Evolutionary conservation across 2,797 vertebrate genomes (phyloP).

Genomic region (Enteromius trimaculatus): DNA sequence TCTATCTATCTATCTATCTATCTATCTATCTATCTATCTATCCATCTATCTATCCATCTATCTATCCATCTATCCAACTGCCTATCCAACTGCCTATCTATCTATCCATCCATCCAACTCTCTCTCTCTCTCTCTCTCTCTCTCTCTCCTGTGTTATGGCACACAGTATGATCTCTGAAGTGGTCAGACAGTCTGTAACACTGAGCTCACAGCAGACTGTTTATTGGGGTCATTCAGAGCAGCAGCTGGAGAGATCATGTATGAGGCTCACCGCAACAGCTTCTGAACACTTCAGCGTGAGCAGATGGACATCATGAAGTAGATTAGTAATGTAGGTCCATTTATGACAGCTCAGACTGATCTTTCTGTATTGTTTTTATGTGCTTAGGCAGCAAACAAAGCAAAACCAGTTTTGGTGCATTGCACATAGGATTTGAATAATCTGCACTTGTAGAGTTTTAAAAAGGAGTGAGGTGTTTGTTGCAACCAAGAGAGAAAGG

Average conservation of each 20-base stretch:
- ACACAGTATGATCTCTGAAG: background rate
- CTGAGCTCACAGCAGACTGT: constrained; percentile 42
- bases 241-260: constrained; percentile 33
- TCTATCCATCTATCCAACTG: too few species aligned
- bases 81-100: too few species aligned
- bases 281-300: background rate
- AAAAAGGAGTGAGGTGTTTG: too few species aligned
- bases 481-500: background rate
- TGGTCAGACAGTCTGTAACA: constrained; percentile 20
- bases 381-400: background rate
- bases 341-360: constrained; percentile 8
- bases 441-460: background rate
- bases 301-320: constrained; percentile 20
- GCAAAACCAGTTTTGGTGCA: constrained; percentile 18
- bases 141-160: too few species aligned
- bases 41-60: too few species aligned
- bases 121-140: background rate
- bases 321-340: constrained; percentile 27
- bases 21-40: too few species aligned
- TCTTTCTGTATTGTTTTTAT: background rate
- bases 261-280: background rate
- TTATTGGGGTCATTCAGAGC: constrained; percentile 43
- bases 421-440: constrained; percentile 19
- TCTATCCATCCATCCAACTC: too few species aligned
- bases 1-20: too few species aligned